A percentile compares a stretch with the other conserved stretches of the same genome.
phyloP scores from a whole-genome alignment of 2,797 vertebrate genomes.

The Catamblyrhynchus diadema region DNA sequence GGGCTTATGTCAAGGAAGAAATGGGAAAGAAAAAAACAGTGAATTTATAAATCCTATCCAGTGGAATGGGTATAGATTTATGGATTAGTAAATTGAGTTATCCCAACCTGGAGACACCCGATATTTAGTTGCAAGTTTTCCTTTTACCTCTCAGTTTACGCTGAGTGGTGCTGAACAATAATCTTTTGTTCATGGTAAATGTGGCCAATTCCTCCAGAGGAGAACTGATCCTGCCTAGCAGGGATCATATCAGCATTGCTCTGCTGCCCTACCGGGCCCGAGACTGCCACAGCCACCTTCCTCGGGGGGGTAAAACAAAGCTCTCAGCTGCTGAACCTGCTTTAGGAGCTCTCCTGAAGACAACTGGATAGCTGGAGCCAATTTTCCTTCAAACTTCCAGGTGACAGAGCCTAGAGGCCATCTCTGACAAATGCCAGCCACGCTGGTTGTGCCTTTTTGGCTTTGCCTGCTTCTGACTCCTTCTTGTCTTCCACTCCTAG shows the following conservation, averaged over 20 bases:
- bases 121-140: not conserved
- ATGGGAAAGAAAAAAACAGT: not conserved
- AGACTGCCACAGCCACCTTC: not conserved
- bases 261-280: not conserved
- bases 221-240: not conserved
- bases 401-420: not conserved
- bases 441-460: rapidly evolving
- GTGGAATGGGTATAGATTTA: not conserved
- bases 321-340: not conserved
- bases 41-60: not conserved
- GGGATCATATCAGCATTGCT: not conserved
- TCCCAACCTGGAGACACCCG: not conserved
- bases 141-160: not conserved
- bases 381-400: not conserved
- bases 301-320: not conserved
- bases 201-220: not conserved
- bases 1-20: not conserved
- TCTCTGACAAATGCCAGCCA: not conserved
- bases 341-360: not conserved
- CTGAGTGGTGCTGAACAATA: not conserved
- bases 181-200: not conserved
- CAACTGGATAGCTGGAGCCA: not conserved
- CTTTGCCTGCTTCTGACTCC: not conserved
- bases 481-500: not conserved
- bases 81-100: not conserved